Percentiles rank a stretch among this genome's conserved stretches.
Evolutionary conservation across 2,113 vertebrate genomes (phyloP).

Genomic region (Garra rufa): DNA sequence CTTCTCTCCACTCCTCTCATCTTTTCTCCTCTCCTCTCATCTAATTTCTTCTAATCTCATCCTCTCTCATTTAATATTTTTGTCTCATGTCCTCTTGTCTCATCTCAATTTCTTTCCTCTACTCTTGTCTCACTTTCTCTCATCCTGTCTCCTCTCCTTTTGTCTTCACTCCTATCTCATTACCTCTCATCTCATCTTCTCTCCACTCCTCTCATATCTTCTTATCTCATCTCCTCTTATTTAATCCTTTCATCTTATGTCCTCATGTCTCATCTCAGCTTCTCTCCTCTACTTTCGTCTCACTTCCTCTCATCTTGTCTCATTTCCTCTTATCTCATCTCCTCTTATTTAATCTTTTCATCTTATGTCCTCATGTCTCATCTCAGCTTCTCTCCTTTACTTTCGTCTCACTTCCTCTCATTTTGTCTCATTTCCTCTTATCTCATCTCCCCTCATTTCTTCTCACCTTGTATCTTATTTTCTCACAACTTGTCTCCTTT

Average conservation of each 20-base stretch:
- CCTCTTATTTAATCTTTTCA: background rate
- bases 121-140: background rate
- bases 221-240: background rate
- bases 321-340: background rate
- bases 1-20: background rate
- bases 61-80: background rate
- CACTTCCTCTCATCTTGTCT: background rate
- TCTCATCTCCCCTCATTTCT: background rate
- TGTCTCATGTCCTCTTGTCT: background rate
- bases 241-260: background rate
- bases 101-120: background rate
- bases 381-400: background rate
- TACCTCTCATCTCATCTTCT: background rate
- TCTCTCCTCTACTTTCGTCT: background rate
- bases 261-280: background rate
- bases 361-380: background rate
- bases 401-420: background rate
- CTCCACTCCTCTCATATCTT: background rate
- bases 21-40: background rate
- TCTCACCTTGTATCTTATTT: background rate
- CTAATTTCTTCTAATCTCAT: background rate
- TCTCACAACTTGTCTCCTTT: background rate
- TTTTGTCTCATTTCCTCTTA: background rate
- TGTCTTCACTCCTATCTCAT: background rate
- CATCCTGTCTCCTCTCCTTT: background rate